Conservation (phyloP, 1,140 invertebrate species). For the Danaus plexippus region DNA sequence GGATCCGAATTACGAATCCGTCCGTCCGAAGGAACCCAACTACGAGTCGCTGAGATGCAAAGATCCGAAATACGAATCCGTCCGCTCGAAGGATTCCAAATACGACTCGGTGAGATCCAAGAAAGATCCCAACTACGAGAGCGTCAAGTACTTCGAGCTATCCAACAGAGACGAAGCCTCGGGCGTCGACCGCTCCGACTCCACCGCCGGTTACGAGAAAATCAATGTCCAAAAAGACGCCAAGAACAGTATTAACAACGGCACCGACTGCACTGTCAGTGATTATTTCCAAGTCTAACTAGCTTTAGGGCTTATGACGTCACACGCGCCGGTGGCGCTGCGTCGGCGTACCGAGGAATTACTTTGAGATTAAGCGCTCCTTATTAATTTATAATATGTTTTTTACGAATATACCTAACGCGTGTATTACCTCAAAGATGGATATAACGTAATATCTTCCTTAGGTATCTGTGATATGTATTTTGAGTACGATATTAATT, state of each 20-base stretch:
- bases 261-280: conserved; percentile 57
- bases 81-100: conserved; percentile 69
- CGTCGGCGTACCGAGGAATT: conserved; percentile 18
- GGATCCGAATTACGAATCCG: conserved; percentile 81
- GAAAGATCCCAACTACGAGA: conserved; percentile 72
- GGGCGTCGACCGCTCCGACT: conserved; percentile 57
- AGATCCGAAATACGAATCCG: conserved; percentile 81
- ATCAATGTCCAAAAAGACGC: conserved; percentile 54
- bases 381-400: conserved; percentile 46
- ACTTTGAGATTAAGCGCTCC: conserved; percentile 53
- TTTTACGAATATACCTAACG: conserved; percentile 33
- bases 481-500: conserved; percentile 45
- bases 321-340: conserved; percentile 12
- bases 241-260: conserved; percentile 61
- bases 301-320: conserved; percentile 7
- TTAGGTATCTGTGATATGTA: conserved; percentile 68
- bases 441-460: conserved; percentile 39
- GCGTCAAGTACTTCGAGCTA: conserved; percentile 73
- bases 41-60: conserved; percentile 61
- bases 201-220: conserved; percentile 67
- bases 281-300: conserved; percentile 70
- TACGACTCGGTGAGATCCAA: conserved; percentile 63
- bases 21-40: conserved; percentile 69
- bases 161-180: conserved; percentile 52
- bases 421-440: conserved; percentile 30